phyloP scores from a whole-genome alignment of 2,113 vertebrate genomes.

The Corythornis vintsioides region DNA sequence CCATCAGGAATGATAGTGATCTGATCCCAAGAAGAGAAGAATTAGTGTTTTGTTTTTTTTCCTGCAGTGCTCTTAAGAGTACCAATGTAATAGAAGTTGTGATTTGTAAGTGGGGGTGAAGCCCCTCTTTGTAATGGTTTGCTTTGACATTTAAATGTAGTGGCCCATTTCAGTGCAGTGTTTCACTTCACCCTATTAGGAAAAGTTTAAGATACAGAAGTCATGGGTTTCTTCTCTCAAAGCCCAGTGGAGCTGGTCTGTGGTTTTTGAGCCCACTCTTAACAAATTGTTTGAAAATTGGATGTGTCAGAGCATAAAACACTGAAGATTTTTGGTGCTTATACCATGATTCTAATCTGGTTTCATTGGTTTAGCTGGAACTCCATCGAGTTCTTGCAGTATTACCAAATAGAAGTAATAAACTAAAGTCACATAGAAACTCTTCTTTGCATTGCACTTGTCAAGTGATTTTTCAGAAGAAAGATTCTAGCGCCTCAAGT shows the following conservation, averaged over 20 bases:
- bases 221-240: background rate
- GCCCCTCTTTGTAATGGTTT: background rate
- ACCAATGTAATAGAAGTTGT: background rate
- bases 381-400: background rate
- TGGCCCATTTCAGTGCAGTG: background rate
- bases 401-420: background rate
- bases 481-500: background rate
- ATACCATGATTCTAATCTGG: background rate
- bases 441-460: background rate
- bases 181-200: background rate
- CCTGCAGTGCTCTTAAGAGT: background rate
- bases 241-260: background rate
- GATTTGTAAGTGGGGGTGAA: background rate
- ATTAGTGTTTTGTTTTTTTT: background rate
- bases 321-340: background rate
- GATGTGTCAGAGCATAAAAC: background rate
- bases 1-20: background rate
- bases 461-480: background rate
- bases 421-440: background rate
- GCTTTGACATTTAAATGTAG: background rate
- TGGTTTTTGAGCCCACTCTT: background rate
- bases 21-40: background rate
- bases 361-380: background rate
- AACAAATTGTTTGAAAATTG: background rate
- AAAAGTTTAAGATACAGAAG: background rate